Evolutionary conservation across 2,113 vertebrate species (phyloP).

Genomic region (Callaeas wilsoni): DNA sequence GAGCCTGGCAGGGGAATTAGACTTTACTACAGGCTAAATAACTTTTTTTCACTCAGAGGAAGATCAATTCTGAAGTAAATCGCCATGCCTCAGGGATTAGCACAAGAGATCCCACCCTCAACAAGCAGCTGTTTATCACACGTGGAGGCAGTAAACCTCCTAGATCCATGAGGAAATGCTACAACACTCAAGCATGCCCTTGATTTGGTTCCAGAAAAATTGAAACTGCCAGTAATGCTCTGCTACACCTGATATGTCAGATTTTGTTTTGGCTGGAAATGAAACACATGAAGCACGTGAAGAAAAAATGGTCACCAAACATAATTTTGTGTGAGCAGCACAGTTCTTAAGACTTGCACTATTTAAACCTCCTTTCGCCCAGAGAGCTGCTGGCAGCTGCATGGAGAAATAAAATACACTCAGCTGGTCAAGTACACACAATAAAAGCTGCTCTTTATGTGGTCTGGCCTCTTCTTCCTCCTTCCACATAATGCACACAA

Average conservation of each 20-base stretch:
- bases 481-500: not conserved
- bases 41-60: not conserved
- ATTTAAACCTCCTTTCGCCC: not conserved
- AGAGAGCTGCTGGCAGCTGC: not conserved
- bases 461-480: not conserved
- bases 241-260: not conserved
- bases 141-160: not conserved
- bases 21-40: not conserved
- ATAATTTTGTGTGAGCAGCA: not conserved
- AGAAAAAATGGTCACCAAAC: not conserved
- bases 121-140: not conserved
- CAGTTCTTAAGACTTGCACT: not conserved
- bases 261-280: not conserved
- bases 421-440: not conserved
- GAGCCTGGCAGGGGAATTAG: not conserved
- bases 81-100: not conserved
- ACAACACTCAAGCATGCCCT: not conserved
- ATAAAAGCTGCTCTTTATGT: not conserved
- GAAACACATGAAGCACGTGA: not conserved
- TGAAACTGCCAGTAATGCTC: not conserved
- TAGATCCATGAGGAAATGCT: not conserved
- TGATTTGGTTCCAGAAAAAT: not conserved
- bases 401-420: not conserved
- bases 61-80: not conserved
- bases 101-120: not conserved